Evolutionary conservation across 2,888 invertebrate genomes (phyloP).

Genomic region (Phrixothrix hirtus): DNA sequence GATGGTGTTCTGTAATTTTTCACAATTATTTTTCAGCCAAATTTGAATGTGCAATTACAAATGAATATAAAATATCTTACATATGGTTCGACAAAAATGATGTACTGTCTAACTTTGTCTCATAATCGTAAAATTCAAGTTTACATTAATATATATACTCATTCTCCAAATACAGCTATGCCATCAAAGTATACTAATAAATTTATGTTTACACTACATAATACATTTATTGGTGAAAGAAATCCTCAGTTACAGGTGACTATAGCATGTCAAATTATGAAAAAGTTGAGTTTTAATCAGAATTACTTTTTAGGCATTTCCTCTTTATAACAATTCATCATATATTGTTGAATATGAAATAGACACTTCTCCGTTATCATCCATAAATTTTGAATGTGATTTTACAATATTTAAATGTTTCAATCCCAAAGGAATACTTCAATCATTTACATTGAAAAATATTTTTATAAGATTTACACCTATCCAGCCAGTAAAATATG

Average conservation of each 20-base stretch:
- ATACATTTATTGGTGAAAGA: conserved; percentile 47
- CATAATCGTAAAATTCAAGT: conserved; percentile 46
- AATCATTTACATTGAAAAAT: conserved; percentile 41
- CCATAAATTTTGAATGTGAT: conserved; percentile 43
- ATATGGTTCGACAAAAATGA: conserved; percentile 43
- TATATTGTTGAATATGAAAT: conserved; percentile 43
- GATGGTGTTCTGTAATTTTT: too few relatives aligned
- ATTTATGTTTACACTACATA: conserved; percentile 39
- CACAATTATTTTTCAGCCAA: conserved; percentile 37
- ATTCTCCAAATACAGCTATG: conserved; percentile 25
- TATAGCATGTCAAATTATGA: background rate
- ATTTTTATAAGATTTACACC: conserved; percentile 55
- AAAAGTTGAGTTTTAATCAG: background rate
- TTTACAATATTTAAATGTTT: conserved; percentile 50
- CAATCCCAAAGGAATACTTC: conserved; percentile 46
- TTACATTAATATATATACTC: conserved; percentile 43
- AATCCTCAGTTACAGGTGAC: conserved; percentile 37
- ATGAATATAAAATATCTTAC: conserved; percentile 48
- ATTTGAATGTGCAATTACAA: conserved; percentile 39
- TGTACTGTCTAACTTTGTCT: conserved; percentile 51
- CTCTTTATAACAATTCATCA: conserved; percentile 53
- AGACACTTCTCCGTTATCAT: conserved; percentile 38
- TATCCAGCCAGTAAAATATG: conserved; percentile 46
- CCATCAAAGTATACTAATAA: conserved; percentile 37
- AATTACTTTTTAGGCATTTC: conserved; percentile 43